Conservation (phyloP, 2,797 vertebrate species). For the Periparus ater region DNA sequence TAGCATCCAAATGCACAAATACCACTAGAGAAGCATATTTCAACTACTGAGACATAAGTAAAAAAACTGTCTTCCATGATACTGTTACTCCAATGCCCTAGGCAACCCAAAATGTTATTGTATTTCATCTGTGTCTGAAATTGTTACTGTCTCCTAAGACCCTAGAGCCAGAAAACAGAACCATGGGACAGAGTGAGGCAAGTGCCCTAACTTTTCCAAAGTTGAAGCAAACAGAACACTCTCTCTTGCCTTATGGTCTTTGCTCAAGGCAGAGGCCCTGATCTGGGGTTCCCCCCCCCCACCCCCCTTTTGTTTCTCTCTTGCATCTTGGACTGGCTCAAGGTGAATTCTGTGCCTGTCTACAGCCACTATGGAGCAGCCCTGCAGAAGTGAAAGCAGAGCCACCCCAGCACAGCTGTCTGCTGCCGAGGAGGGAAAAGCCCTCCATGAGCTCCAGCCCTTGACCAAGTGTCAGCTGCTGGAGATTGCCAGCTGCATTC, state of each 20-base stretch:
- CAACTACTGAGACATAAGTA: background rate
- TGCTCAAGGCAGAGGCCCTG: background rate
- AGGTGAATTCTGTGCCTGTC: fast-evolving
- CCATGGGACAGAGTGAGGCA: fast-evolving
- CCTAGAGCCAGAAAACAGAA: background rate
- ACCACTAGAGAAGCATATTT: background rate
- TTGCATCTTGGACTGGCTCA: background rate
- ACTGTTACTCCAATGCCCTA: background rate
- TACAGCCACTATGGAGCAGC: background rate
- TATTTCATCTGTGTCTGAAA: background rate
- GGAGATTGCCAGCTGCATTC: background rate
- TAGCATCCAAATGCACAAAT: background rate
- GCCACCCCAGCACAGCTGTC: background rate
- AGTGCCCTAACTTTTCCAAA: no score
- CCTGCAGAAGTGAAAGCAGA: background rate
- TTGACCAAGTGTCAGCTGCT: background rate
- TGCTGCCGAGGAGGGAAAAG: background rate
- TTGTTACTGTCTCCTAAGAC: background rate
- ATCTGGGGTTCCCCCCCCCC: fast-evolving
- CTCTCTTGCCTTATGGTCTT: background rate
- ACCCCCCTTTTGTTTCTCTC: background rate
- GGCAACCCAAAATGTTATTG: background rate
- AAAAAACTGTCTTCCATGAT: background rate
- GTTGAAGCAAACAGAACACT: fast-evolving
- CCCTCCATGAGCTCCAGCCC: fast-evolving